Base-by-base conservation (phyloP, 2,113 vertebrate species). In the Cavia porcellus region DNA sequence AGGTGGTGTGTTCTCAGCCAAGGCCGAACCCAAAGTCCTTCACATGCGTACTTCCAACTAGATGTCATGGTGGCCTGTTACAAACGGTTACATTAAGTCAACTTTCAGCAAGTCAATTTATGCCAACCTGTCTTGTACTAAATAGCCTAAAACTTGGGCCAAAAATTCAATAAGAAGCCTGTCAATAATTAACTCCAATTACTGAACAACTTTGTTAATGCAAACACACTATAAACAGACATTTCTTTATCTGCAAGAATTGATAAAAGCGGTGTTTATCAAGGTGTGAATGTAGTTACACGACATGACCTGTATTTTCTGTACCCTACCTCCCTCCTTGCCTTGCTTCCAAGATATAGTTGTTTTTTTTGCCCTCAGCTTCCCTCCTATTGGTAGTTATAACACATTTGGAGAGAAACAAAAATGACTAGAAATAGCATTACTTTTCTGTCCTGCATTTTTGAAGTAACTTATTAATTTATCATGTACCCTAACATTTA, bases 161-260 rank as follows among this genome's bases (percentile, higher is more conserved):
- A 88, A 70, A 96, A 92, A 50, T 92, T 70, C 55, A 89, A 1
- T 89, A 89, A 86, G 79, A 83, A 32, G 61, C 77, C 88, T 96
- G 50, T 80, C 74, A 97, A 95, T 95, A n/a, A 97, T 96, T 93
- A 98, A 95, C 92, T 89, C 25, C 3, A n/a, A 59, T 95, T 88
- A 50, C 61, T 66, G 83, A 96, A 75, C 42, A 79, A 66, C 68
- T 97, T 96, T 86, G 89, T 92, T 88, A 59, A 42, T 38, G 35
- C 32, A 47, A 52, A 94, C 25, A 0, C 13, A 88, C 66, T 80
- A 62, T 79, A 50, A 95, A 86, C 72, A 94, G 81, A 38, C 57
- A 50, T 52, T 77, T 77, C 64, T 96, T 92, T 87, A 89, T 64
- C 75, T 70, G 66, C 25, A 94, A 87, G 83, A 94, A 52, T 30